Conservation (phyloP, 23 tunicate species). For the Clavelina lepadiformis region DNA sequence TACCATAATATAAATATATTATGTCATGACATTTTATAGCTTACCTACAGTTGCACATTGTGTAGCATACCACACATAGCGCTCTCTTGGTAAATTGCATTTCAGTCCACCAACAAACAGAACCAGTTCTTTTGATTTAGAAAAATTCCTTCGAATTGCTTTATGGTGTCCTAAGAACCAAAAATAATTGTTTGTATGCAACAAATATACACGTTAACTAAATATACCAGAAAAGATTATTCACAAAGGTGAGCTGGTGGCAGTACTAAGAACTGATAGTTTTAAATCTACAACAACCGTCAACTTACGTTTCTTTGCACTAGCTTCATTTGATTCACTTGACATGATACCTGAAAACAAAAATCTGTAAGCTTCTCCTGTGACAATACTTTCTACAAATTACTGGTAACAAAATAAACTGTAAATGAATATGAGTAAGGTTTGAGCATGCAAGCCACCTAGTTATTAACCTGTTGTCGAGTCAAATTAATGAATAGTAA, state of each 20-base stretch:
- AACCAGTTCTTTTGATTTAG: constrained; percentile 68
- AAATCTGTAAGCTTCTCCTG: too few relatives aligned
- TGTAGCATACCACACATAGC: constrained; percentile 38
- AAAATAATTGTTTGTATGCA: neutral
- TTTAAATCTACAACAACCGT: too few relatives aligned
- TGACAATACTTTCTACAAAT: too few relatives aligned
- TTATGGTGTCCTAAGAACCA: constrained; percentile 73
- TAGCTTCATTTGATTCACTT: neutral
- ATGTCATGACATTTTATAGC: too few relatives aligned
- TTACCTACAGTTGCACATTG: constrained; percentile 29
- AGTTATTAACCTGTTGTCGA: too few relatives aligned
- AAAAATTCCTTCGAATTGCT: constrained; percentile 73
- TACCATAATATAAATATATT: too few relatives aligned
- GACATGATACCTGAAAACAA: constrained; percentile 13
- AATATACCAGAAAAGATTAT: neutral
- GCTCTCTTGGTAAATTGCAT: constrained; percentile 22
- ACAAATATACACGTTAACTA: neutral
- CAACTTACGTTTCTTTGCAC: constrained; percentile 15
- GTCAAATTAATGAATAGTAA: too few relatives aligned
- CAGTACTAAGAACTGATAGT: too few relatives aligned
- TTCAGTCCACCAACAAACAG: constrained; percentile 71
- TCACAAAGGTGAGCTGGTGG: too few relatives aligned
- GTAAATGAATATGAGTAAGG: too few relatives aligned
- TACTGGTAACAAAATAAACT: too few relatives aligned
- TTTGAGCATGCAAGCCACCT: too few relatives aligned